A percentile compares a stretch with the other conserved stretches of the same genome.
Evolutionary conservation across 2,113 vertebrate genomes (phyloP).

Genomic region (Proterorhinus semilunaris): DNA sequence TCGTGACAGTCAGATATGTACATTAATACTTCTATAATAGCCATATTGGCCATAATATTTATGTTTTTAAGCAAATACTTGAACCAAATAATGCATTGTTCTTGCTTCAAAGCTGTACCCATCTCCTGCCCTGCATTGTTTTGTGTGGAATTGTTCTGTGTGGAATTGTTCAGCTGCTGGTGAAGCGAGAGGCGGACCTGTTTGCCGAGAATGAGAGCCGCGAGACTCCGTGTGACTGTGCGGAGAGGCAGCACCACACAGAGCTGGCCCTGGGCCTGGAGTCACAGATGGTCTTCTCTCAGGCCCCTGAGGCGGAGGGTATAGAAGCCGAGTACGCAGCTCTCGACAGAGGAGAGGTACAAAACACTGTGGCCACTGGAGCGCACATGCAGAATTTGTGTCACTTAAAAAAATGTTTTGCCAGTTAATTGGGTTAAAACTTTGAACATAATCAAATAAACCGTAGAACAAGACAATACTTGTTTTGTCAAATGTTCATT

Average conservation of each 20-base stretch:
- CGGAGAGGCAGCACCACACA: slow-evolving; percentile 96
- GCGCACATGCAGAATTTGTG: slow-evolving; percentile 17
- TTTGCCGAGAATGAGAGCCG: slow-evolving; percentile 98
- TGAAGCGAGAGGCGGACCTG: slow-evolving; percentile 90
- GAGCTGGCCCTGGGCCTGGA: slow-evolving; percentile 96
- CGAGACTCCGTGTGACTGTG: slow-evolving; percentile 98
- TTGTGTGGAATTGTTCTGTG: slow-evolving; percentile 18
- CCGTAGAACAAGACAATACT: neutral
- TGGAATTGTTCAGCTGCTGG: slow-evolving; percentile 70
- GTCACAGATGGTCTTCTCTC: slow-evolving; percentile 98
- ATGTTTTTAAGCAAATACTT: too few relatives aligned
- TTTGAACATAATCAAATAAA: neutral
- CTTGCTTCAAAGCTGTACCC: too few relatives aligned
- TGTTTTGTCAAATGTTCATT: neutral
- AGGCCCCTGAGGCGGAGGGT: slow-evolving; percentile 90
- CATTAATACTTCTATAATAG: too few relatives aligned
- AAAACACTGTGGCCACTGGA: slow-evolving; percentile 27
- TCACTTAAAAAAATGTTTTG: slow-evolving; percentile 2
- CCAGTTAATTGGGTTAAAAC: neutral
- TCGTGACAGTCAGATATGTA: too few relatives aligned
- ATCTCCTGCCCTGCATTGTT: neutral
- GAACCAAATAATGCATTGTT: neutral
- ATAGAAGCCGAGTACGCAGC: slow-evolving; percentile 97
- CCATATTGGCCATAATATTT: too few relatives aligned
- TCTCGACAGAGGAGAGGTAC: slow-evolving; percentile 94